Evolutionary conservation across 2,113 vertebrate genomes (phyloP), one percentile per base, ranked within the genome.

Genomic region (Lucifuga dentata): DNA sequence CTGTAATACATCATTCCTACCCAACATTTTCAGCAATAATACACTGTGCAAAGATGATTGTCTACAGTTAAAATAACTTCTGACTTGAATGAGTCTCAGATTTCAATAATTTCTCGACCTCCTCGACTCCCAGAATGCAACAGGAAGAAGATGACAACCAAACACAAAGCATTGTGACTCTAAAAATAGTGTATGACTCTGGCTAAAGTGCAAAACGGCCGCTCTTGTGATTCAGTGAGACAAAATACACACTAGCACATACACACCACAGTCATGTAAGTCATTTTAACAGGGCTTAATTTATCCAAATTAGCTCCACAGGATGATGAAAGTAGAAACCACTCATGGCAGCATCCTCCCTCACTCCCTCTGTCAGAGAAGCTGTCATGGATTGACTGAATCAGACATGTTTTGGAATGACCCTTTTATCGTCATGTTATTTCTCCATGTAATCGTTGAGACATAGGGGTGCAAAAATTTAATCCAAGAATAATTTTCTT

Each of bases 251-350:
- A 57, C 66, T 33, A 23, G 46, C 57, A 45, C 33, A 56, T 39
- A 50, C 12, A 59, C 46, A 44, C n/a, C 33, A n/a, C 40, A 29
- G 26, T 29, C 13, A 8, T 26, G 23, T 43, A 23, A 59, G 23
- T 59, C 39, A 59, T 44, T 59, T 16, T 43, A 19, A 59, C 43
- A 41, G 21, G 36, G n/a, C n/a, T 57, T 57, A 57, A 57, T 41
- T 15, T 13, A 13, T 5, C 20, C 36, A 57, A 23, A 24, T 24
- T 3, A 57, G 36, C 49, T 33, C 33, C 23, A 12, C 12, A 24
- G 12, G 53, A 23, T 16, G 19, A 38, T 16, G 38, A 20, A 55
- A 20, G 12, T 40, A 20, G 19, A 56, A 13, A 20, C 11, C 53
- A 40, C 19, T 39, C 15, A n/a, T 13, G 26, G 15, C 36, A 16